Percentiles rank a stretch among this genome's conserved stretches.
These are phyloP conservation scores for Osmerus mordax DNA, from an alignment of 2,113 vertebrate genomes.

Conservation along the genomic window DNA sequence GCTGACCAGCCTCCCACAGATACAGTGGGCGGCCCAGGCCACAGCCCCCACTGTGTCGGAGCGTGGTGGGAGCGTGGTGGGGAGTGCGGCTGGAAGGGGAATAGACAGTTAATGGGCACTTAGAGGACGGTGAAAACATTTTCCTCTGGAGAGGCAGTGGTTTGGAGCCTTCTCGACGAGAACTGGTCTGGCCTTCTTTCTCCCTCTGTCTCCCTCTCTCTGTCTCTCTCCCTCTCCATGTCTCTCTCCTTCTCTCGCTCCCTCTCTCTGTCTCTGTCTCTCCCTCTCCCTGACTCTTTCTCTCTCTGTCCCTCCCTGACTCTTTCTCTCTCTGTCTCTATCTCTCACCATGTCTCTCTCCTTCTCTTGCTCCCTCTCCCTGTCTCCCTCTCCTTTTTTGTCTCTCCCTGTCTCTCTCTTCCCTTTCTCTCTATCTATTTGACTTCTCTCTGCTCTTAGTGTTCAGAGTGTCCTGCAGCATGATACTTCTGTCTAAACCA, in stretches of 20 bases:
- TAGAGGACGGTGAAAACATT: constrained; percentile 65
- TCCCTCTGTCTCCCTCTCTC: constrained; percentile 28
- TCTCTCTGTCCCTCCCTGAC: background rate
- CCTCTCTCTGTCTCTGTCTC: background rate
- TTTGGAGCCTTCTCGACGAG: constrained; percentile 55
- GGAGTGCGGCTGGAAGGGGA: constrained; percentile 60
- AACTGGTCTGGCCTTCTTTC: constrained; percentile 34
- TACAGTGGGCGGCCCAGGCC: constrained; percentile 52
- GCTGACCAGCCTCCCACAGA: constrained; percentile 46
- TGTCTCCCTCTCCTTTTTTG: background rate
- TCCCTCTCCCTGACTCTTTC: background rate
- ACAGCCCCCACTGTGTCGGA: constrained; percentile 52
- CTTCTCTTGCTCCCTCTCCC: background rate
- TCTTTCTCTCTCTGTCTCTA: no score
- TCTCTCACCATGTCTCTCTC: background rate
- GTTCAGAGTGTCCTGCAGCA: constrained; percentile 16
- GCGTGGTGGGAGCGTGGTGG: constrained; percentile 13
- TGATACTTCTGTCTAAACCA: background rate
- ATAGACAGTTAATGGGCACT: constrained; percentile 72
- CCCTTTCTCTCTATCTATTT: background rate
- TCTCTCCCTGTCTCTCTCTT: background rate
- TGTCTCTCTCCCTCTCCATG: constrained; percentile 33
- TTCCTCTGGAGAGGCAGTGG: constrained; percentile 64
- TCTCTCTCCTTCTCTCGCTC: background rate
- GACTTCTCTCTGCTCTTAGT: constrained; percentile 19